phyloP scores from a whole-genome alignment of 2,113 vertebrate species.

The Elaphurus davidianus region DNA sequence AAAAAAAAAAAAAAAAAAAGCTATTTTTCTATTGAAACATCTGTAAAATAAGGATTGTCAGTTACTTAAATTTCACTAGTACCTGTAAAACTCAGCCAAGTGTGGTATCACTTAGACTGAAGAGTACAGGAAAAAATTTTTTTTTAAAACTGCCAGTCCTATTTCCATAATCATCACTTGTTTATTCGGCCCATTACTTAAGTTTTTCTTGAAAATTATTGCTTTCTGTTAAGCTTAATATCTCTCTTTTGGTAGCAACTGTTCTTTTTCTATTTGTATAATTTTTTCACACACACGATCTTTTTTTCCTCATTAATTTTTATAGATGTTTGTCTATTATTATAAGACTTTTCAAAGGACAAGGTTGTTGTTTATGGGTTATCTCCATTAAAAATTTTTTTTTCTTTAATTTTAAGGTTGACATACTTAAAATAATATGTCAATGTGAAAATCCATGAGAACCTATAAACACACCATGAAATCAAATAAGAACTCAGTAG shows the following conservation, averaged over 20 bases:
- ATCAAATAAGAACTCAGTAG: not conserved
- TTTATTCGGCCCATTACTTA: not conserved
- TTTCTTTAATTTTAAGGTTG: not conserved
- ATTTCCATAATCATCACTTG: not conserved
- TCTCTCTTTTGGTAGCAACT: not conserved
- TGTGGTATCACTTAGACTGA: not conserved
- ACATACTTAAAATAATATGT: not conserved
- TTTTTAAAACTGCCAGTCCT: not conserved
- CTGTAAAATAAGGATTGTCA: not conserved
- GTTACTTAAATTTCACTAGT: not conserved
- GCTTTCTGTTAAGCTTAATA: not conserved
- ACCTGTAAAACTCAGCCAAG: not conserved
- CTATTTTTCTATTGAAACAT: not conserved
- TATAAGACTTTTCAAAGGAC: not conserved
- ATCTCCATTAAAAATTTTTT: not conserved
- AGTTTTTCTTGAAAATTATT: not conserved
- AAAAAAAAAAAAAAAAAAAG: not conserved
- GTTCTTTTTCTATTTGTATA: not conserved
- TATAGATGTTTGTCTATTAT: not conserved
- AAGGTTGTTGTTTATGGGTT: not conserved
- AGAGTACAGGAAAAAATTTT: not conserved
- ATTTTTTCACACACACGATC: not conserved
- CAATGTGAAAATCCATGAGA: not conserved
- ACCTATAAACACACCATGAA: not conserved
- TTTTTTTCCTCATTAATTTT: not conserved